A percentile compares a stretch with the other conserved stretches of the same genome.
Evolutionary conservation across 2,113 vertebrate species (phyloP).

Genomic region (Heptranchias perlo): DNA sequence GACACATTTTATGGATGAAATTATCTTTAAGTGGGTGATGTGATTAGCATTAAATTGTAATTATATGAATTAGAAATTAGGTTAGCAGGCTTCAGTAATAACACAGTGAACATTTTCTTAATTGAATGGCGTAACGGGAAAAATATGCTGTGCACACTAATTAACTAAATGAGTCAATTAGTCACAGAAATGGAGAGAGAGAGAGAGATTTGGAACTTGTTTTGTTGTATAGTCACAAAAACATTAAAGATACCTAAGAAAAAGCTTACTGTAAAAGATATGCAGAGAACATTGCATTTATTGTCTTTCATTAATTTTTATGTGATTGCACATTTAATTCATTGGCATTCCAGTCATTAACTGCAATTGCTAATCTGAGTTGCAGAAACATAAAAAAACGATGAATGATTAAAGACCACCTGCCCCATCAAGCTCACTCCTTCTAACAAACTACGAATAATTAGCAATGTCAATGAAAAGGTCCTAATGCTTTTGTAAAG

Average conservation of each 20-base stretch:
- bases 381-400: background rate
- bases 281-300: background rate
- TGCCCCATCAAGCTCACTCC: background rate
- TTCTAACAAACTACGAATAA: background rate
- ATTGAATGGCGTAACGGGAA: slow-evolving; percentile 71
- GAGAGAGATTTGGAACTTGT: background rate
- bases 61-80: slow-evolving; percentile 83
- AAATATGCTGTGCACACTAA: slow-evolving; percentile 75
- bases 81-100: slow-evolving; percentile 80
- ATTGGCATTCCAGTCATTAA: background rate
- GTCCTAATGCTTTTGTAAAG: background rate
- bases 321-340: background rate
- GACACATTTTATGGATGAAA: slow-evolving; percentile 74
- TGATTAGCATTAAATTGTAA: slow-evolving; percentile 85
- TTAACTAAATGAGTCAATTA: slow-evolving; percentile 75
- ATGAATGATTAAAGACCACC: background rate
- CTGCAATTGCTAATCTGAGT: background rate
- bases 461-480: background rate
- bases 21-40: slow-evolving; percentile 75
- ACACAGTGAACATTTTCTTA: slow-evolving; percentile 75
- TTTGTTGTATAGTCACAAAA: background rate
- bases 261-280: background rate
- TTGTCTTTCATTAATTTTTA: slow-evolving; percentile 6
- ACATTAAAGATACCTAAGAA: background rate
- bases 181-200: slow-evolving; percentile 45